A percentile compares a stretch with the other conserved stretches of the same genome.
Conservation (phyloP, 2,888 invertebrate genomes). For the Muscina levida region DNA sequence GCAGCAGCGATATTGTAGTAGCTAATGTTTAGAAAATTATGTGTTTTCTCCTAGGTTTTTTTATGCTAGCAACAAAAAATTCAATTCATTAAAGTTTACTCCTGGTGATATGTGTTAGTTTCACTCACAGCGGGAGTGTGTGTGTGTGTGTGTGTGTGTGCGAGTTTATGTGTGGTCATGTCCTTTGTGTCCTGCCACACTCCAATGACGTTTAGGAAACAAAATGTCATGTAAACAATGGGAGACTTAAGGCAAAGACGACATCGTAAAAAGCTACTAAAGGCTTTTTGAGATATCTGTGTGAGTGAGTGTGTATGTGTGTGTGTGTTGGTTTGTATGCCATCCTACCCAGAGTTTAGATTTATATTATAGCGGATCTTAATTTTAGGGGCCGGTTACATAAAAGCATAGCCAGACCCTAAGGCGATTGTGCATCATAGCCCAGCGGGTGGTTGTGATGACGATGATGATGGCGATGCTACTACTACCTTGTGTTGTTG, state of each 20-base stretch:
- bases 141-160: conserved; percentile 1
- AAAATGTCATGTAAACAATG: not conserved
- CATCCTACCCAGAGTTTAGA: no score
- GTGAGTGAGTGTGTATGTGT: not conserved
- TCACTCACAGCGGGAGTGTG: not conserved
- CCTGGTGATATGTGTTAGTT: conserved; percentile 21
- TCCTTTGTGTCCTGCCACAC: not conserved
- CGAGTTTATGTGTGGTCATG: not conserved
- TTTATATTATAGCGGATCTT: no score
- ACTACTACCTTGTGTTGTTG: not conserved
- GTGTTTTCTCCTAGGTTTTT: not conserved
- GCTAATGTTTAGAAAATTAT: not conserved
- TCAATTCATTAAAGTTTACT: conserved; percentile 19
- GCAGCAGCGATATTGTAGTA: not conserved
- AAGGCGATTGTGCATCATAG: no score
- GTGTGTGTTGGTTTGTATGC: not conserved
- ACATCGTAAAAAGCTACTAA: not conserved
- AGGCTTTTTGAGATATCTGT: not conserved
- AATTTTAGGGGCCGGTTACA: no score
- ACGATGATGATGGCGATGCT: not conserved
- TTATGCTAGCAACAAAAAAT: not conserved
- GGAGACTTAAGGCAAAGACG: not conserved
- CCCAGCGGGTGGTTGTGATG: conserved; percentile 1
- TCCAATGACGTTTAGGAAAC: not conserved
- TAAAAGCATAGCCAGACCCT: no score